These are phyloP conservation scores for Solenopsis invicta DNA, from an alignment of 1,140 invertebrate genomes.

Conservation along the genomic window DNA sequence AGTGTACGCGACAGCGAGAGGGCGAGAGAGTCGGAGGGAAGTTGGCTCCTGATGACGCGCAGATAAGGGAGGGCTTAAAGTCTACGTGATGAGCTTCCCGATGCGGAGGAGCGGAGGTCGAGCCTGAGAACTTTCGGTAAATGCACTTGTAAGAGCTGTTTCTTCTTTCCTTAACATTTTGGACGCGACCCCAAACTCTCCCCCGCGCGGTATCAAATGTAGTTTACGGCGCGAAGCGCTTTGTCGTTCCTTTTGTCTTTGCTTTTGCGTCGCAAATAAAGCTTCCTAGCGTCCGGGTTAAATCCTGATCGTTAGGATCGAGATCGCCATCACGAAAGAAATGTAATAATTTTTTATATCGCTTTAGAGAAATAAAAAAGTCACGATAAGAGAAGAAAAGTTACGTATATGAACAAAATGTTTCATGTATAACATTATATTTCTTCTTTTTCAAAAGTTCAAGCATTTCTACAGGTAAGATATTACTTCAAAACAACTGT, in stretches of 20 bases:
- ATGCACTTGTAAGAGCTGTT: conserved; percentile 71
- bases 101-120: conserved; percentile 80
- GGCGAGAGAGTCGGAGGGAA: conserved; percentile 76
- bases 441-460: neutral
- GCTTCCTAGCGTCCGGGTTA: neutral
- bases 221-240: conserved; percentile 34
- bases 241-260: conserved; percentile 14
- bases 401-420: neutral
- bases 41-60: conserved; percentile 84
- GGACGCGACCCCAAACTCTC: conserved; percentile 59
- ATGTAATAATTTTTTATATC: neutral
- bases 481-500: neutral
- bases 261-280: neutral
- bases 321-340: neutral
- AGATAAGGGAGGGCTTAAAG: conserved; percentile 86
- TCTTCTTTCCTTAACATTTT: conserved; percentile 71
- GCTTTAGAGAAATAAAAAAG: neutral
- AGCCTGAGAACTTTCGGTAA: conserved; percentile 86
- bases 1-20: conserved; percentile 64
- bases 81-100: conserved; percentile 86
- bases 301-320: neutral
- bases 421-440: neutral
- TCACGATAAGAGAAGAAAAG: neutral
- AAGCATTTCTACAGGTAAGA: neutral
- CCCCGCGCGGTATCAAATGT: conserved; percentile 48